Evolutionary conservation across 2,888 invertebrate species (phyloP).

Genomic region (Polydrusus pterygomalis): DNA sequence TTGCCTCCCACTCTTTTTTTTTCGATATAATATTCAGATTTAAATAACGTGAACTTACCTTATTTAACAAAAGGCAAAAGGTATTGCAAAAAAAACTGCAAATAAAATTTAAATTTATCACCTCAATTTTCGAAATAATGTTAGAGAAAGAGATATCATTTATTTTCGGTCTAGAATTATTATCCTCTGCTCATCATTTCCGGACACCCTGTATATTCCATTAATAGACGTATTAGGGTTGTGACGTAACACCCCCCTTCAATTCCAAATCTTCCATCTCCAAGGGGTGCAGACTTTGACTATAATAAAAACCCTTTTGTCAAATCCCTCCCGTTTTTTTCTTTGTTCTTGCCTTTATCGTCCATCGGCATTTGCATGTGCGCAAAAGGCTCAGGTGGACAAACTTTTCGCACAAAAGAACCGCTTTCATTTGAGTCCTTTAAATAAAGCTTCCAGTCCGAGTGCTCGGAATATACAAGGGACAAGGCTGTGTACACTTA

Average conservation of each 20-base stretch:
- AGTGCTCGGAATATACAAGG: neutral
- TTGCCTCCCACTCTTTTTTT: too few relatives aligned
- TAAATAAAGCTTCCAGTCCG: neutral
- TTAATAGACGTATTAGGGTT: neutral
- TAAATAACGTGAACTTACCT: too few relatives aligned
- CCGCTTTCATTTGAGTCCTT: neutral
- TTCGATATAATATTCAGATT: too few relatives aligned
- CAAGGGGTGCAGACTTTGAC: conserved; percentile 30
- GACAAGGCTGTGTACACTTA: neutral
- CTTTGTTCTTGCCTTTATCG: conserved; percentile 2
- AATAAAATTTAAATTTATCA: too few relatives aligned
- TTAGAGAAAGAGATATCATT: too few relatives aligned
- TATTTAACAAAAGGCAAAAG: too few relatives aligned
- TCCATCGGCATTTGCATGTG: conserved; percentile 1
- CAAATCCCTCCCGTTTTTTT: neutral
- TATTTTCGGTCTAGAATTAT: too few relatives aligned
- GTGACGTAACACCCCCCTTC: conserved; percentile 32
- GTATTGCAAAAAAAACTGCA: too few relatives aligned
- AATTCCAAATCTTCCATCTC: conserved; percentile 1
- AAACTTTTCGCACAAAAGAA: neutral
- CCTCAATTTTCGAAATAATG: too few relatives aligned
- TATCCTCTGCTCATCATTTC: too few relatives aligned
- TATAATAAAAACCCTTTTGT: conserved; percentile 13
- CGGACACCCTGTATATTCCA: too few relatives aligned
- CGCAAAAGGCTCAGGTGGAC: conserved; percentile 2